Conservation (phyloP, 2,797 vertebrate species). For the Coregonus suidteri region DNA sequence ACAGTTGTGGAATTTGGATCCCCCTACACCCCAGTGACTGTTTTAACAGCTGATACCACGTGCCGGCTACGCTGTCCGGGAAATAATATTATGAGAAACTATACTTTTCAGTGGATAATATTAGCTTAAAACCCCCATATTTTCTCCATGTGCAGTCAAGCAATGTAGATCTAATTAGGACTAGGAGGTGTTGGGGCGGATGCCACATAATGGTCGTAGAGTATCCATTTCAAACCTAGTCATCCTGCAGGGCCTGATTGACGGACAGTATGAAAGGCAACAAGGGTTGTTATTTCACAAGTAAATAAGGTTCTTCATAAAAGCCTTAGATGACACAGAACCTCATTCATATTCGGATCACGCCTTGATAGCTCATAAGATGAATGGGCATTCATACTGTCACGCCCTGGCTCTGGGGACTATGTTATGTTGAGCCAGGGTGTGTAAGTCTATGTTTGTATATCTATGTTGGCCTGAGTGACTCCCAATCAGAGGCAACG, state of each 20-base stretch:
- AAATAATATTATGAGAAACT: constrained; percentile 53
- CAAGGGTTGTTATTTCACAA: constrained; percentile 30
- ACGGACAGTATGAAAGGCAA: constrained; percentile 35
- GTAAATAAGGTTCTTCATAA: constrained; percentile 25
- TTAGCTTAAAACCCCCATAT: constrained; percentile 45
- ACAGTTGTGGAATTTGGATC: constrained; percentile 10
- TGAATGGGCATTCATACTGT: constrained; percentile 1
- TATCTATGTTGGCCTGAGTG: too few relatives aligned
- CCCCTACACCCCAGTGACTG: constrained; percentile 29
- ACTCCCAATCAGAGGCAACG: too few relatives aligned
- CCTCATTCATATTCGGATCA: constrained; percentile 35
- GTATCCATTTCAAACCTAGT: constrained; percentile 35
- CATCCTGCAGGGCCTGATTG: constrained; percentile 28
- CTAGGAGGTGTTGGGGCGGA: constrained; percentile 25
- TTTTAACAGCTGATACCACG: constrained; percentile 68
- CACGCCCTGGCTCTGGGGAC: too few relatives aligned
- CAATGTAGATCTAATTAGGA: constrained; percentile 55
- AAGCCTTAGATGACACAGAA: constrained; percentile 23
- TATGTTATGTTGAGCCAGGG: too few relatives aligned
- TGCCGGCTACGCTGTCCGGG: constrained; percentile 56
- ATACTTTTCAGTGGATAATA: constrained; percentile 63
- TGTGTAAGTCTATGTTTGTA: too few relatives aligned
- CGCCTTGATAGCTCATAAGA: constrained; percentile 13
- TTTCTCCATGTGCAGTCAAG: constrained; percentile 54
- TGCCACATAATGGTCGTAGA: constrained; percentile 42